These are phyloP conservation scores for Melanotaenia pygmaea DNA, from an alignment of 2,797 vertebrate species.

Conservation along the genomic window DNA sequence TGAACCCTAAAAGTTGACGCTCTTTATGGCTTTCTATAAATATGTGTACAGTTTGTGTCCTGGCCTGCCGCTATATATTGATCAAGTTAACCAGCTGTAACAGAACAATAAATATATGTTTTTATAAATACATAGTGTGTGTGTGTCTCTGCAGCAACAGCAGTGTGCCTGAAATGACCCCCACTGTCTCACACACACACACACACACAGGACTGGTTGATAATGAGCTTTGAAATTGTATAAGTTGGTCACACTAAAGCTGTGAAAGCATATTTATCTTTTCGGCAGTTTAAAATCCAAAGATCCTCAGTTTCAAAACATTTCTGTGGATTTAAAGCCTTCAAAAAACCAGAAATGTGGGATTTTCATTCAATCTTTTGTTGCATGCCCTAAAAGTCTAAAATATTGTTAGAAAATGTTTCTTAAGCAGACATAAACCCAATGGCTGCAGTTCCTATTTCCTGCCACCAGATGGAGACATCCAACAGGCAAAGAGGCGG, in stretches of 20 bases:
- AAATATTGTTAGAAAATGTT: neutral
- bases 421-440: neutral
- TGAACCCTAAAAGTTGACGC: conserved; percentile 70
- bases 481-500: conserved; percentile 23
- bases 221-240: conserved; percentile 56
- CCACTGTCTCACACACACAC: neutral
- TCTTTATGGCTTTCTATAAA: conserved; percentile 60
- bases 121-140: conserved; percentile 73
- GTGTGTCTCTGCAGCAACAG: conserved; percentile 15
- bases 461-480: conserved; percentile 66
- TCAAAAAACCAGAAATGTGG: neutral
- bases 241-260: conserved; percentile 44
- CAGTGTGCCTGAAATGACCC: neutral
- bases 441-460: neutral
- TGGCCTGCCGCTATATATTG: conserved; percentile 70
- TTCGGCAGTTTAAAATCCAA: conserved; percentile 4
- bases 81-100: conserved; percentile 81
- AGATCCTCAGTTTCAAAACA: neutral
- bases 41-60: conserved; percentile 73
- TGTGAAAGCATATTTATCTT: conserved; percentile 22
- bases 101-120: conserved; percentile 86
- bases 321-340: neutral
- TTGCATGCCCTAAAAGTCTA: neutral
- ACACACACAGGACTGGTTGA: neutral
- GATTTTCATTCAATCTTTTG: neutral